Conservation (phyloP, 1,140 invertebrate species). For the Lepidurus couesii region DNA sequence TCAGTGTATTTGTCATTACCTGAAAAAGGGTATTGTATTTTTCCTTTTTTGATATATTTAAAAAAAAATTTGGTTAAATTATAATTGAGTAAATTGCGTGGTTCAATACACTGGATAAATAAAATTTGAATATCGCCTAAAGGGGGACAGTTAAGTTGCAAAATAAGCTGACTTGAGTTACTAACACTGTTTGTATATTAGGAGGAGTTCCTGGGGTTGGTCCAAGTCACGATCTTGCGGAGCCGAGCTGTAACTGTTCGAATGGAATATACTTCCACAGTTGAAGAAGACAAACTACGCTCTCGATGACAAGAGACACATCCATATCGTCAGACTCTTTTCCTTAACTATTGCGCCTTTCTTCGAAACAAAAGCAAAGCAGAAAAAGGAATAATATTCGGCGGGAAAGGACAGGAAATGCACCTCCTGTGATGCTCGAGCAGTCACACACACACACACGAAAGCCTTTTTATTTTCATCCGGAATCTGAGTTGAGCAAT, state of each 20-base stretch:
- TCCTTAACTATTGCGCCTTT: neutral
- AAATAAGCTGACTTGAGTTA: neutral
- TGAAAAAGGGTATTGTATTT: too few species aligned
- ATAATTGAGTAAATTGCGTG: neutral
- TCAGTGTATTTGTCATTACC: too few species aligned
- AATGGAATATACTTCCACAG: neutral
- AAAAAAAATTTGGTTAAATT: too few species aligned
- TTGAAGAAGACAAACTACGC: constrained; percentile 22
- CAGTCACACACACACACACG: constrained; percentile 20
- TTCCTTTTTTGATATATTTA: too few species aligned
- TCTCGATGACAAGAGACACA: constrained; percentile 3
- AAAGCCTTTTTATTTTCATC: neutral
- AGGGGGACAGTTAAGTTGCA: neutral
- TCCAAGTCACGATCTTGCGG: constrained; percentile 6
- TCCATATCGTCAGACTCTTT: neutral
- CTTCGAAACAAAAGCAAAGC: neutral
- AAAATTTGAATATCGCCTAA: neutral
- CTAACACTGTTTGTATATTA: constrained; percentile 11
- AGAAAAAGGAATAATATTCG: constrained; percentile 1
- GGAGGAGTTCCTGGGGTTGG: neutral
- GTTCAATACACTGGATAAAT: neutral
- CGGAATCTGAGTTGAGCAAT: too few species aligned
- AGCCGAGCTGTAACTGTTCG: constrained; percentile 1
- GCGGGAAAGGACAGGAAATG: constrained; percentile 8
- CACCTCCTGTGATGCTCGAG: neutral